Conservation (phyloP, 2,797 vertebrate species). For the Cichlasoma orientale region DNA sequence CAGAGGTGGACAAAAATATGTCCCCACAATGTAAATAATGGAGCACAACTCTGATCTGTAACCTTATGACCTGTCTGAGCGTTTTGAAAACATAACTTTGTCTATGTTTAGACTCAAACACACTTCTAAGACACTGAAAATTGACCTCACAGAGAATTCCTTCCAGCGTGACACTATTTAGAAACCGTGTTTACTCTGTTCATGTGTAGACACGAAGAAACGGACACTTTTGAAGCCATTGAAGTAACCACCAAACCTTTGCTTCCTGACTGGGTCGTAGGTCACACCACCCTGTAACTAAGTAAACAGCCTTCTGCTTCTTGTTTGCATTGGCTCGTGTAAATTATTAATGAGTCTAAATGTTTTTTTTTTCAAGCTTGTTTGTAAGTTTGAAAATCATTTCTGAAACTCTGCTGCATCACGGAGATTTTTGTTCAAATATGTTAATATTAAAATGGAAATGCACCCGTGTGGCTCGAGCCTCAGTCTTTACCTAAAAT, state of each 20-base stretch:
- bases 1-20: background rate
- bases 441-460: background rate
- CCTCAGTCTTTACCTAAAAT: background rate
- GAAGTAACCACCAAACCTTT: background rate
- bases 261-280: background rate
- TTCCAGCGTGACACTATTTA: background rate
- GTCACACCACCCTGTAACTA: background rate
- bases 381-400: background rate
- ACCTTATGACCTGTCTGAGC: background rate
- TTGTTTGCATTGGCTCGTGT: background rate
- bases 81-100: background rate
- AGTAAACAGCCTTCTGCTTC: background rate
- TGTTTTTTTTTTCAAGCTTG: background rate
- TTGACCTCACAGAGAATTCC: background rate
- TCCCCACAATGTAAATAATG: background rate
- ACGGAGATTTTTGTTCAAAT: background rate
- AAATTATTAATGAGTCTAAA: background rate
- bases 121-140: background rate
- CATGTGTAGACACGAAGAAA: background rate
- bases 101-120: background rate
- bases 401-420: background rate
- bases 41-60: background rate
- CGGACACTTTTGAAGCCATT: background rate
- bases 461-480: background rate
- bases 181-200: background rate